A percentile compares a stretch with the other conserved stretches of the same genome.
Evolutionary conservation across 92 coral and sea anemone genomes (phyloP).

Genomic region (Zoanthus solanderi): DNA sequence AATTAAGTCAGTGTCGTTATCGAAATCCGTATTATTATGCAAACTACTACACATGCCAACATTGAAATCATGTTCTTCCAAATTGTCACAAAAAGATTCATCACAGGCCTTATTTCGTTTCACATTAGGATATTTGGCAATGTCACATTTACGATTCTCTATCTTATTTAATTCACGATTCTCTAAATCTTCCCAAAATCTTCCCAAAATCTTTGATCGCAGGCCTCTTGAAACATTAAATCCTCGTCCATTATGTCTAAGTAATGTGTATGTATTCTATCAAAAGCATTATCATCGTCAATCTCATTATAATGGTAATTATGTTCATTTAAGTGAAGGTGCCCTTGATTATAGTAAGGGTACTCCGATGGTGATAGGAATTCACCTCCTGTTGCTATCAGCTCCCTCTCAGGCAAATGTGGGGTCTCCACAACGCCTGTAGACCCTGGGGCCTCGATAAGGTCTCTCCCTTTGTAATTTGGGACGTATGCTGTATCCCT

Average conservation of each 20-base stretch:
- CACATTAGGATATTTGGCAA: constrained; percentile 1
- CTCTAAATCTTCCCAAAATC: not conserved
- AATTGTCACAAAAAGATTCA: not conserved
- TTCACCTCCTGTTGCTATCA: not conserved
- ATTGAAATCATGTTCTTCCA: not conserved
- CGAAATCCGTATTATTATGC: not conserved
- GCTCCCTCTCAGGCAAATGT: not conserved
- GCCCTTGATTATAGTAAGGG: not conserved
- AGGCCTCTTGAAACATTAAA: not conserved
- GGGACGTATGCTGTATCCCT: not conserved
- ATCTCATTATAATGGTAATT: not conserved
- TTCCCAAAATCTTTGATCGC: not conserved
- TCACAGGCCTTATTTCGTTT: not conserved
- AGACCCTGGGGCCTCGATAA: not conserved
- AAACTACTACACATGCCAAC: not conserved
- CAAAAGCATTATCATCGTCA: not conserved
- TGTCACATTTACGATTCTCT: not conserved
- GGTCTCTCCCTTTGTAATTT: not conserved
- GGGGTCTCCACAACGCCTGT: not conserved
- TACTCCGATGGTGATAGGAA: not conserved
- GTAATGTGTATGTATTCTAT: not conserved
- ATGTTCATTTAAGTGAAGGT: not conserved
- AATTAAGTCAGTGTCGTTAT: not conserved
- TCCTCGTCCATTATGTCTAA: not conserved
- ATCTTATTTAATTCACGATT: not conserved